Percentiles rank a stretch among this genome's conserved stretches.
Conservation (phyloP, 2,113 vertebrate species). For the Polypterus senegalus region DNA sequence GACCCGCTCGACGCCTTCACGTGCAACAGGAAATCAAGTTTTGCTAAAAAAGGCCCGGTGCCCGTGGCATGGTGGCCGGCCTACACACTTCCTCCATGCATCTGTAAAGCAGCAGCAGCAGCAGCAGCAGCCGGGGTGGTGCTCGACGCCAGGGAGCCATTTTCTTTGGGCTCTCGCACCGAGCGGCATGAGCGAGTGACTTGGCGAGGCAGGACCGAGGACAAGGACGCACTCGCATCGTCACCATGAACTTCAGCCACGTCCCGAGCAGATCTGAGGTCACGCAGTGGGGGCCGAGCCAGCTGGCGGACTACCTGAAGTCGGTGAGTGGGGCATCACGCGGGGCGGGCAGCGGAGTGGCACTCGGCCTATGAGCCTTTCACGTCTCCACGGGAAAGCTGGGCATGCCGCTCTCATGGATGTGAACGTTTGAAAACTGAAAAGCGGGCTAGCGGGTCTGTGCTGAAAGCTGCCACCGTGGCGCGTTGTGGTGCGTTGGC, state of each 20-base stretch:
- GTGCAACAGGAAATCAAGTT: not conserved
- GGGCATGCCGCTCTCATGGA: too few species aligned
- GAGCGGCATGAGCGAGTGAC: not conserved
- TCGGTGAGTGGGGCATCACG: conserved; percentile 35
- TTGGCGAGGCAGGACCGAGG: not conserved
- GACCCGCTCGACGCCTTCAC: not conserved
- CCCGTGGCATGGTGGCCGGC: not conserved
- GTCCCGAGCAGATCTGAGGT: conserved; percentile 55
- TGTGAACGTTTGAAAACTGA: too few species aligned
- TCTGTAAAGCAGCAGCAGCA: not conserved
- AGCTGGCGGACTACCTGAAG: conserved; percentile 54
- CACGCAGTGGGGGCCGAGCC: conserved; percentile 39
- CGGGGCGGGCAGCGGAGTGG: not conserved
- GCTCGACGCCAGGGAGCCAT: not conserved
- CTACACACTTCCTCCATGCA: conserved; percentile 1
- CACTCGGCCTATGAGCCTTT: too few species aligned
- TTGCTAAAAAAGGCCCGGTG: not conserved
- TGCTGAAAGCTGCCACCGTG: too few species aligned
- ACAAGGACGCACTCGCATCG: not conserved
- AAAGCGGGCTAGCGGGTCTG: too few species aligned
- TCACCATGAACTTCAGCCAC: conserved; percentile 42
- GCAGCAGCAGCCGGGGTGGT: not conserved
- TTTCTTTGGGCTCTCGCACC: not conserved
- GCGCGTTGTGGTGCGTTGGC: too few species aligned
- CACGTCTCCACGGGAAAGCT: too few species aligned